Evolutionary conservation across 2,797 vertebrate species (phyloP).

Genomic region (Synanceia verrucosa): DNA sequence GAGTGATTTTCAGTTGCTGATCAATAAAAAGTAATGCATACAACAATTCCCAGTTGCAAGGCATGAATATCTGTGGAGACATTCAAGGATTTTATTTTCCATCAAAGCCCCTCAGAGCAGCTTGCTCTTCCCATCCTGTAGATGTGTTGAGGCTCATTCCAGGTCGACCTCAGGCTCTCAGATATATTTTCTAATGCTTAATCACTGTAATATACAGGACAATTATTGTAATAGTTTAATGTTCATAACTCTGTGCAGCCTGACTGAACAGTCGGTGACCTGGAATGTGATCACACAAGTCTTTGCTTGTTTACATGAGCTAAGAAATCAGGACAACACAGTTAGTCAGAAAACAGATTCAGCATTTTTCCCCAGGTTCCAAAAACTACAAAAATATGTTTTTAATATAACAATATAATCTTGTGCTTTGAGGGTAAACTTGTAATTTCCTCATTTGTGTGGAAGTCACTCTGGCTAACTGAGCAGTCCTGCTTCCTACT

Average conservation of each 20-base stretch:
- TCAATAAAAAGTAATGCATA: slow-evolving; percentile 1
- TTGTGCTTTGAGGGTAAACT: not conserved
- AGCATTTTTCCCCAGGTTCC: not conserved
- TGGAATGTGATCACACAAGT: slow-evolving; percentile 37
- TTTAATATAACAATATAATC: not conserved
- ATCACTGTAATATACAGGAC: not conserved
- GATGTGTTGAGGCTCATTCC: slow-evolving; percentile 50
- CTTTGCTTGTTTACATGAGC: slow-evolving; percentile 10
- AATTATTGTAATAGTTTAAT: not conserved
- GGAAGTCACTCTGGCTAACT: slow-evolving; percentile 18
- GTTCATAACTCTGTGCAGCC: slow-evolving; percentile 33
- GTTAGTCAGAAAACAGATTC: slow-evolving; percentile 16
- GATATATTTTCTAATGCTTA: not conserved
- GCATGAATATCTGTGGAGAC: not conserved
- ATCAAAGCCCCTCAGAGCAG: slow-evolving; percentile 52
- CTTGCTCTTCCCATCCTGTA: slow-evolving; percentile 43
- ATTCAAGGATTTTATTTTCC: slow-evolving; percentile 78
- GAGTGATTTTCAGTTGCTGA: not conserved
- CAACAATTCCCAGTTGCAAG: not conserved
- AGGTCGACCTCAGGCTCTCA: slow-evolving; percentile 39
- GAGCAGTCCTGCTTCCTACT: slow-evolving; percentile 50
- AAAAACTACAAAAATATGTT: not conserved
- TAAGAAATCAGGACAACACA: slow-evolving; percentile 46
- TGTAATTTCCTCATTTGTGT: not conserved
- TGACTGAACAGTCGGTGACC: slow-evolving; percentile 37